Evolutionary conservation across 1,140 invertebrate species (phyloP).

Genomic region (Venturia canescens): DNA sequence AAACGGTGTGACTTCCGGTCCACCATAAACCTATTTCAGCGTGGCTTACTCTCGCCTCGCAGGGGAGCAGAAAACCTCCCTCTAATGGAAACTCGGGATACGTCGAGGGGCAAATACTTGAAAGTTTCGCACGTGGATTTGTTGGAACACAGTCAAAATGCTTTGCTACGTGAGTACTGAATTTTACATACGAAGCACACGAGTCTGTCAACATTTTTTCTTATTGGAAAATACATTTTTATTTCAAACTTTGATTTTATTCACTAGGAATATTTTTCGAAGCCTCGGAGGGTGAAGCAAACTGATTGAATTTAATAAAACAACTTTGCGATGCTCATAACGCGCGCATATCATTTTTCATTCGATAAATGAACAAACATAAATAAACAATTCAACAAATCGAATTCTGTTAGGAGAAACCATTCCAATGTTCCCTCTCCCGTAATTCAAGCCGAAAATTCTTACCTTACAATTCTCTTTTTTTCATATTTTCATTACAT

Average conservation of each 20-base stretch:
- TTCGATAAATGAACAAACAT: too few relatives aligned
- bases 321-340: too few relatives aligned
- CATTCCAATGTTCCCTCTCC: too few relatives aligned
- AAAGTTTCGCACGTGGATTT: background rate
- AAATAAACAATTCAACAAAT: too few relatives aligned
- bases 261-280: background rate
- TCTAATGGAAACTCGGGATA: slow-evolving; percentile 33
- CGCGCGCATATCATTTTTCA: too few relatives aligned
- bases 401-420: too few relatives aligned
- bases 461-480: too few relatives aligned
- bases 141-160: slow-evolving; percentile 56
- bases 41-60: background rate
- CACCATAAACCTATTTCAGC: background rate
- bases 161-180: slow-evolving; percentile 69
- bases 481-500: too few relatives aligned
- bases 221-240: background rate
- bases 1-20: slow-evolving; percentile 26
- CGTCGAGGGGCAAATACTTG: background rate
- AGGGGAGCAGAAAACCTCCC: background rate
- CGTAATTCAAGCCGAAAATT: too few relatives aligned
- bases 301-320: too few relatives aligned
- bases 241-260: background rate
- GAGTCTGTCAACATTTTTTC: background rate
- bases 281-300: too few relatives aligned
- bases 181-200: background rate